Conservation (phyloP, 2,888 invertebrate species). For the Eumerus sabulonum region DNA sequence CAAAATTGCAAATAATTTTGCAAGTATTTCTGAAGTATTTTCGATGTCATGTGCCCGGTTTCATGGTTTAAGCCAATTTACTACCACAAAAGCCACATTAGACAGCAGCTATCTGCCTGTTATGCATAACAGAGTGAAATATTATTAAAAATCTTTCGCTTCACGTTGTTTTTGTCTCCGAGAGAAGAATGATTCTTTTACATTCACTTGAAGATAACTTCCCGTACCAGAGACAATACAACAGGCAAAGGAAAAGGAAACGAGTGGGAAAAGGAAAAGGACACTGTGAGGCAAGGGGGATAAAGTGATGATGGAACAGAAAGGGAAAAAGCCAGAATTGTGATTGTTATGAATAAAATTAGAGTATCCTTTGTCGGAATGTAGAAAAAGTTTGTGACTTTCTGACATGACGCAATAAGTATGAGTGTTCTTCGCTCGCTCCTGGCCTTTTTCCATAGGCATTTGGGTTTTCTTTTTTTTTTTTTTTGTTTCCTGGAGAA, state of each 20-base stretch:
- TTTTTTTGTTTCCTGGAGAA: too few relatives aligned
- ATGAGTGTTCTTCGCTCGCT: conserved; percentile 33
- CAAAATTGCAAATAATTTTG: conserved; percentile 53
- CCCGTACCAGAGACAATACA: background rate
- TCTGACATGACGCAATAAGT: conserved; percentile 62
- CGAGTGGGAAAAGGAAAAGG: conserved; percentile 14
- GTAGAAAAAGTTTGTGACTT: conserved; percentile 55
- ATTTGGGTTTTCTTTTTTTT: too few relatives aligned
- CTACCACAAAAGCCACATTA: conserved; percentile 39
- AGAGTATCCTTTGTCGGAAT: conserved; percentile 62
- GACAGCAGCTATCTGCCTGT: conserved; percentile 5
- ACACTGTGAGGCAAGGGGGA: conserved; percentile 31
- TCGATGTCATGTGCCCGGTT: conserved; percentile 53
- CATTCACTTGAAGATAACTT: too few relatives aligned
- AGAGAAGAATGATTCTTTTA: background rate
- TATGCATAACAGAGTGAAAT: too few relatives aligned
- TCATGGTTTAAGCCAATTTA: conserved; percentile 39
- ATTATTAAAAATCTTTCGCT: too few relatives aligned
- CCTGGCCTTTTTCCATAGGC: background rate
- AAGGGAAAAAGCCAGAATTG: conserved; percentile 31
- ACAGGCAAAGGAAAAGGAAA: background rate
- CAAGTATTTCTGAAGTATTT: conserved; percentile 58
- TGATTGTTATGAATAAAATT: conserved; percentile 57
- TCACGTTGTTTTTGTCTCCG: too few relatives aligned
- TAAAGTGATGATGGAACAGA: conserved; percentile 1